Base-by-base conservation (phyloP, 2,888 invertebrate genomes). In the Oscheius sp. region DNA sequence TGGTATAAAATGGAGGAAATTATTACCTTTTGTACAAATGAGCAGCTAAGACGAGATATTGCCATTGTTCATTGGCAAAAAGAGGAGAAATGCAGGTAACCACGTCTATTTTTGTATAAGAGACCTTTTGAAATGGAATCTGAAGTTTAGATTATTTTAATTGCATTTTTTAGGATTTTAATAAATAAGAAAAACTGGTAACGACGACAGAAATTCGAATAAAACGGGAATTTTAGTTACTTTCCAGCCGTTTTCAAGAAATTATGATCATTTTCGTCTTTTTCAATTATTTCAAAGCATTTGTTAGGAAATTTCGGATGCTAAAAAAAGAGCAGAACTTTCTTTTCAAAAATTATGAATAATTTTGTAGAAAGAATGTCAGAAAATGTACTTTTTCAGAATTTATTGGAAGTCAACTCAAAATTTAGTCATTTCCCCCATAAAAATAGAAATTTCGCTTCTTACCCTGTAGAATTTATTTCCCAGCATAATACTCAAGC, bases 1-100 rank as follows among this genome's bases (percentile, higher is more conserved):
- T 27, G 58, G 27, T 12, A 5, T 21, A 13, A 12, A 41, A 16
- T 16, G n/a, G 35, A 35, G 35, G 9, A 9, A 35, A 6, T 9
- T 9, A 3, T 35, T 49, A 79, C 77, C 56, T 27, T 70, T 74
- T 78, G 68, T 81, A 79, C 9, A 73, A 72, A 63, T 81, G 81
- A 9, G 76, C 53, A 9, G 79, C 75, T 2, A 80, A 41, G 0
- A 81, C 35, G 0, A 76, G 61, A 46, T 69, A 72, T 21, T 81
- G 79, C 81, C 81, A 81, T 46, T 77, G 77, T 66, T 81, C 81
- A 16, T 73, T 72, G 0, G 79, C 79, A 64, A 81, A 81, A 0
- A 81, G 66, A 0, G 81, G 81, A 1, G 81, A 76, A 45, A 81
- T 78, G 29, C 81, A 81, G 66, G 76, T 77, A 6, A 80, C 78